Percentiles rank a stretch among this genome's conserved stretches.
phyloP scores from a whole-genome alignment of 2,888 invertebrate species.

The Nomada flava region DNA sequence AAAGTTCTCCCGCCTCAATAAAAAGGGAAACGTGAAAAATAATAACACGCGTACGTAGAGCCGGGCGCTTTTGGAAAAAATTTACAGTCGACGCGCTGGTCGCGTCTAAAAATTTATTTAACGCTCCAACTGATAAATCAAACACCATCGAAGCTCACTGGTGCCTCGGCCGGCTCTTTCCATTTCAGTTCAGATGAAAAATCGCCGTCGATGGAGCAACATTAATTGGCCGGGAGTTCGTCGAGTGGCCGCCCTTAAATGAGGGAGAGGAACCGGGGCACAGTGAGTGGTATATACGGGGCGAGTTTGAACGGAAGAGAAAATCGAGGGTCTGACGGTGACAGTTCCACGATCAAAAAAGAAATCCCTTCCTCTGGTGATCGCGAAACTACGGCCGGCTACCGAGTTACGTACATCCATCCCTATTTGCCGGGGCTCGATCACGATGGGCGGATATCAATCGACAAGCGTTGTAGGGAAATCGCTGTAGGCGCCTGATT shows the following conservation, averaged over 20 bases:
- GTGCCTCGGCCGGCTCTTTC: background rate
- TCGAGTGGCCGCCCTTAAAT: slow-evolving; percentile 19
- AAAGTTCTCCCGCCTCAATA: background rate
- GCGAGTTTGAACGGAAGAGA: background rate
- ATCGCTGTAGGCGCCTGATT: slow-evolving; percentile 74
- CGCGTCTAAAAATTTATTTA: background rate
- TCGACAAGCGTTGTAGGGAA: slow-evolving; percentile 75
- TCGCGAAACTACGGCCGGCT: background rate
- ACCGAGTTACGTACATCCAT: slow-evolving; percentile 9
- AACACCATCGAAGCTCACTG: background rate
- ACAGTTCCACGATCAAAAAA: slow-evolving; percentile 48
- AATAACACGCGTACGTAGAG: no score
- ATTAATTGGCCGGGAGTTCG: slow-evolving; percentile 51
- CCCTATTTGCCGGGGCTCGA: slow-evolving; percentile 31
- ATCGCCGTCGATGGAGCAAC: slow-evolving; percentile 17
- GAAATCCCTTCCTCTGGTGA: background rate
- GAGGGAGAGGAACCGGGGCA: background rate
- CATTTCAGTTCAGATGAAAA: slow-evolving; percentile 14
- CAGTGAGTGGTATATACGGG: background rate
- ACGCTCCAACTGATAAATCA: background rate
- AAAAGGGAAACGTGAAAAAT: background rate
- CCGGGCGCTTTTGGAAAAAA: background rate
- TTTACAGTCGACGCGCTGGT: background rate
- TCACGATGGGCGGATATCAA: slow-evolving; percentile 61
- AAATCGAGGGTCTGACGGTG: slow-evolving; percentile 43